A percentile compares a stretch with the other conserved stretches of the same genome.
These are phyloP conservation scores for Corythornis madagascariensis DNA, from an alignment of 2,113 vertebrate genomes.

Conservation along the genomic window DNA sequence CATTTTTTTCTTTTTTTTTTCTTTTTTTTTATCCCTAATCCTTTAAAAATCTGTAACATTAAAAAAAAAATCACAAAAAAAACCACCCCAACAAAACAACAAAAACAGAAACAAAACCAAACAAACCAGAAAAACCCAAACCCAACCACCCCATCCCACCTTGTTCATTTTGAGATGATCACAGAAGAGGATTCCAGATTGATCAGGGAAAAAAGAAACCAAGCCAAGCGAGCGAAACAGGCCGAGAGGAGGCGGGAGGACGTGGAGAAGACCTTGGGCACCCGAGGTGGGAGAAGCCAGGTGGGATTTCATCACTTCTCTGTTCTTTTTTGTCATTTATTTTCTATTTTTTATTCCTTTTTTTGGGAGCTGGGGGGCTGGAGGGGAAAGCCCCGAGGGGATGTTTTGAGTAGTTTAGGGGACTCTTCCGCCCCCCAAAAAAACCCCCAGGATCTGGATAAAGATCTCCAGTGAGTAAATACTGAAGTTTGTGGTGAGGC, in stretches of 20 bases:
- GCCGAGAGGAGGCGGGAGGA: conserved; percentile 41
- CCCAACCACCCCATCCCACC: conserved; percentile 32
- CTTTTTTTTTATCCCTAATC: conserved; percentile 27
- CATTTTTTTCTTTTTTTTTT: not conserved
- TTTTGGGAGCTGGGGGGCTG: no score
- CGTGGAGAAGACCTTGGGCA: conserved; percentile 35
- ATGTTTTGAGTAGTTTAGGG: rapidly evolving
- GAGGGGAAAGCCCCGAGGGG: rapidly evolving
- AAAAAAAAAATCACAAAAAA: not conserved
- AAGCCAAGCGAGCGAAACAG: conserved; percentile 75
- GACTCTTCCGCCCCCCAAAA: not conserved
- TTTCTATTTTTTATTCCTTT: not conserved
- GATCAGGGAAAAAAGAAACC: conserved; percentile 46
- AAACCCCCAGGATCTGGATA: not conserved
- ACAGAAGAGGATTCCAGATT: conserved; percentile 68
- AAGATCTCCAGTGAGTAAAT: not conserved
- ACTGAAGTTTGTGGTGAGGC: rapidly evolving
- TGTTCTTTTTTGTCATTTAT: not conserved
- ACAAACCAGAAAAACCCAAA: not conserved
- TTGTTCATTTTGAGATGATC: conserved; percentile 71
- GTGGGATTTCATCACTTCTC: not conserved
- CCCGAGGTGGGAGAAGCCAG: not conserved
- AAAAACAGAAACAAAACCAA: not conserved
- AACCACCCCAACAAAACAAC: not conserved
- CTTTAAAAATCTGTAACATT: conserved; percentile 34